These are phyloP conservation scores for Erannis defoliaria DNA, from an alignment of 2,888 invertebrate species.

Conservation along the genomic window DNA sequence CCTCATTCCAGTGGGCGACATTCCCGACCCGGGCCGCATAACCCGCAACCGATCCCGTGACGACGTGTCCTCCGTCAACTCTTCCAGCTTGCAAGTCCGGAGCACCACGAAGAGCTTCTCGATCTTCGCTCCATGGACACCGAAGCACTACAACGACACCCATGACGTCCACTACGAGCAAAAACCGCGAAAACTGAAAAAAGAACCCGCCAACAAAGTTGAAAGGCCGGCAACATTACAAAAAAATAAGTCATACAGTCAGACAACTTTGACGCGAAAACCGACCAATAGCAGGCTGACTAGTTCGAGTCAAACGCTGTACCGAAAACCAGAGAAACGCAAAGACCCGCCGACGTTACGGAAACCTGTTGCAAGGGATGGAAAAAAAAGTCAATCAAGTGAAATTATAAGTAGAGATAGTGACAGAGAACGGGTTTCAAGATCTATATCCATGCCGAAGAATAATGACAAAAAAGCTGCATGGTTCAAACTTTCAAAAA, in stretches of 20 bases:
- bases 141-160: conserved; percentile 90
- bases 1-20: conserved; percentile 90
- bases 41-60: conserved; percentile 90
- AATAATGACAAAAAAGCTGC: conserved; percentile 90
- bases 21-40: conserved; percentile 90
- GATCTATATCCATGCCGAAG: conserved; percentile 91
- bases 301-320: conserved; percentile 74
- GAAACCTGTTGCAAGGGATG: conserved; percentile 70
- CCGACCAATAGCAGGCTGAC: conserved; percentile 71
- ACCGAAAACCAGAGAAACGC: conserved; percentile 80
- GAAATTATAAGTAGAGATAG: conserved; percentile 87
- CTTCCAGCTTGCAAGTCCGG: conserved; percentile 89
- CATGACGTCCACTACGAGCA: conserved; percentile 94
- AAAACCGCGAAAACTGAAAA: conserved; percentile 75
- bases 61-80: conserved; percentile 89
- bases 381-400: conserved; percentile 87
- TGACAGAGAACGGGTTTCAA: conserved; percentile 82
- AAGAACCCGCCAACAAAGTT: conserved; percentile 68
- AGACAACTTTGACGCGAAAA: conserved; percentile 72
- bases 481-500: conserved; percentile 89
- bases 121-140: conserved; percentile 94
- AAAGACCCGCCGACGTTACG: conserved; percentile 72
- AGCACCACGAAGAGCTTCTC: conserved; percentile 93
- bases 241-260: conserved; percentile 81
- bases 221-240: conserved; percentile 71